These are phyloP conservation scores for Microchirus variegatus DNA, from an alignment of 2,797 vertebrate genomes.

Conservation along the genomic window DNA sequence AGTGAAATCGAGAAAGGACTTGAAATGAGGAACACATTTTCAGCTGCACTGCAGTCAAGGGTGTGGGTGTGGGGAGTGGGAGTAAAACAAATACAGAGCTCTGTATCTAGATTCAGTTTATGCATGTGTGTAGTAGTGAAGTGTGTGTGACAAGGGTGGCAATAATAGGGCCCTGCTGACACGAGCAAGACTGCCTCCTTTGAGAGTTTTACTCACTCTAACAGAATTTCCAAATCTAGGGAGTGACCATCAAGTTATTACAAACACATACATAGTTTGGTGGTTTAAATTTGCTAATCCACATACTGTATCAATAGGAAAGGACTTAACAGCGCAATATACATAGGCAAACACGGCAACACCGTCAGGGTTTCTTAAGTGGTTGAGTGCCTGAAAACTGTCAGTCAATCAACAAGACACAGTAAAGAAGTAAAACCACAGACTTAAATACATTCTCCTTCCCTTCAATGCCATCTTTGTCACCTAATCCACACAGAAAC, in stretches of 20 bases:
- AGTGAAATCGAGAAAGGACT: constrained; percentile 42
- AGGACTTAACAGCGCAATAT: constrained; percentile 20
- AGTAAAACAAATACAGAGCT: constrained; percentile 64
- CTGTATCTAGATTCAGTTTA: constrained; percentile 30
- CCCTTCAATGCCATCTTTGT: neutral
- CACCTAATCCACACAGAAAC: no score
- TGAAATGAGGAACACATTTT: constrained; percentile 79
- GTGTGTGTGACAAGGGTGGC: constrained; percentile 35
- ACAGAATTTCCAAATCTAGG: constrained; percentile 62
- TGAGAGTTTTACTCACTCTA: constrained; percentile 62
- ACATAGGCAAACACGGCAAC: constrained; percentile 13
- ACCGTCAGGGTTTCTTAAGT: constrained; percentile 5
- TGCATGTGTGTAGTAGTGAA: neutral
- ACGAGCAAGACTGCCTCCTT: constrained; percentile 32
- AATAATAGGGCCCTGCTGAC: constrained; percentile 37
- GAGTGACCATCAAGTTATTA: constrained; percentile 43
- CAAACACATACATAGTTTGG: constrained; percentile 1
- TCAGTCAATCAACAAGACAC: neutral
- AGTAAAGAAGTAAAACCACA: neutral
- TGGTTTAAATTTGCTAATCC: constrained; percentile 46
- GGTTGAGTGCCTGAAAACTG: constrained; percentile 17
- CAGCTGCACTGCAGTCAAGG: constrained; percentile 68
- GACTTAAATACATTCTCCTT: neutral
- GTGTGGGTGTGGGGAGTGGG: constrained; percentile 67
- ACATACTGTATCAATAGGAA: constrained; percentile 16